Evolutionary conservation across 2,888 invertebrate genomes (phyloP).

Genomic region (Lasioglossum oenotherae): DNA sequence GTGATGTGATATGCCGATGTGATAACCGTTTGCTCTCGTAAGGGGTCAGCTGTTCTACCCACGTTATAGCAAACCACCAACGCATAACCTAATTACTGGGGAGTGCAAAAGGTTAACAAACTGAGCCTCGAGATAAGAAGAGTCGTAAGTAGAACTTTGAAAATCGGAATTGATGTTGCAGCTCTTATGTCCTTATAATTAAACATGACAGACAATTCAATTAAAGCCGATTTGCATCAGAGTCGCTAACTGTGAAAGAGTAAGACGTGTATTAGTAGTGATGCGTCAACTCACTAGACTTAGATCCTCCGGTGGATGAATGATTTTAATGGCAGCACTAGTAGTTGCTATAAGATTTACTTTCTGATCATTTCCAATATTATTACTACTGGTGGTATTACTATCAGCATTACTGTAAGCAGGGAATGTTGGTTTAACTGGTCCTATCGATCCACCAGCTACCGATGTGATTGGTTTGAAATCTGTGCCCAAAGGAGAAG

Average conservation of each 20-base stretch:
- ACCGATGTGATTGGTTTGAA: constrained; percentile 86
- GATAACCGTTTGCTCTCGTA: background rate
- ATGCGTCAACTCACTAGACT: constrained; percentile 86
- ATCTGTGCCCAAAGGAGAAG: constrained; percentile 87
- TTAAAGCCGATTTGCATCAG: background rate
- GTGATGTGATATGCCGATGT: background rate
- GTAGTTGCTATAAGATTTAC: constrained; percentile 89
- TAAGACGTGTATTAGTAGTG: background rate
- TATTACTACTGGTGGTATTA: constrained; percentile 83
- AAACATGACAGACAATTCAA: background rate
- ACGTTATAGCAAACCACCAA: background rate
- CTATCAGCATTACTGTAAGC: constrained; percentile 87
- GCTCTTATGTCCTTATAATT: no score
- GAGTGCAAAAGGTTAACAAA: background rate
- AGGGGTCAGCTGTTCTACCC: background rate
- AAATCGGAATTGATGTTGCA: no score
- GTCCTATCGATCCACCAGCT: constrained; percentile 83
- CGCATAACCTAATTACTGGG: background rate
- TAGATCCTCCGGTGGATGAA: constrained; percentile 97
- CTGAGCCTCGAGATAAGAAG: background rate
- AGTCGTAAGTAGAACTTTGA: no score
- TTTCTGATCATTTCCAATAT: constrained; percentile 85
- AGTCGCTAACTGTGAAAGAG: background rate
- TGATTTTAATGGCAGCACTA: constrained; percentile 94
- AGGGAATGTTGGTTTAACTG: constrained; percentile 91